Evolutionary conservation across 2,888 invertebrate species (phyloP), one percentile per base, ranked within the genome.

Genomic region (Plusia festucae): DNA sequence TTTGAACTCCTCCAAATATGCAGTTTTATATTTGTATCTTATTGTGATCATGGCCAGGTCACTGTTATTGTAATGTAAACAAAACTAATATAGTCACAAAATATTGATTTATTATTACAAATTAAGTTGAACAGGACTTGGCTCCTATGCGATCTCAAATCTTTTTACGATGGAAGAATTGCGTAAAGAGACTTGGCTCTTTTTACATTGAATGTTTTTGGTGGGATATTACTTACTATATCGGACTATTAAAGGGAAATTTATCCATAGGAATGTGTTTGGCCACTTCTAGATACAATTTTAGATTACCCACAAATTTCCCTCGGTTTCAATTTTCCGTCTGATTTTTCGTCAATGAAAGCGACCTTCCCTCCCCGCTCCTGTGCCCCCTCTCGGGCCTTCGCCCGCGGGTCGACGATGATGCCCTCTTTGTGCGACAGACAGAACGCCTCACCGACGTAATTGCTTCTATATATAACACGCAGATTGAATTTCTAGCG

Each of bases 261-360:
- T 9, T 46, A n/a, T 46, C 46, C 18, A 18, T 46, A 3, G 46
- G 16, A 46, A 18, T 1, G 46, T 40, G 15, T 40, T 32, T 11
- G 30, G 40, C 15, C 66, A 53, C 57, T 67, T 78, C 78, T 40
- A 68, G 22, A 16, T 13, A 1, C 3, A 6, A 16, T 52, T 51
- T 54, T 52, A 54, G 64, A 61, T 49, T 27, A n/a, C 9, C 59
- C 60, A 65, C 69, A 68, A 75, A 81, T 65, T 70, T 73, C 67
- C 67, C 65, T 72, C 69, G 62, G 61, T 74, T 80, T 79, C 77
- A 76, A 82, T 80, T 82, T 80, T 79, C 77, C 77, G 71, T 79
- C 77, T 70, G 80, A 82, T 77, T 80, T 80, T 80, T 82, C 74
- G 69, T 77, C 74, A 77, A 82, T 79, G 71, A 71, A 77, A 70